Base-by-base conservation (phyloP, 2,888 invertebrate genomes). In the Hanleya hanleyi region DNA sequence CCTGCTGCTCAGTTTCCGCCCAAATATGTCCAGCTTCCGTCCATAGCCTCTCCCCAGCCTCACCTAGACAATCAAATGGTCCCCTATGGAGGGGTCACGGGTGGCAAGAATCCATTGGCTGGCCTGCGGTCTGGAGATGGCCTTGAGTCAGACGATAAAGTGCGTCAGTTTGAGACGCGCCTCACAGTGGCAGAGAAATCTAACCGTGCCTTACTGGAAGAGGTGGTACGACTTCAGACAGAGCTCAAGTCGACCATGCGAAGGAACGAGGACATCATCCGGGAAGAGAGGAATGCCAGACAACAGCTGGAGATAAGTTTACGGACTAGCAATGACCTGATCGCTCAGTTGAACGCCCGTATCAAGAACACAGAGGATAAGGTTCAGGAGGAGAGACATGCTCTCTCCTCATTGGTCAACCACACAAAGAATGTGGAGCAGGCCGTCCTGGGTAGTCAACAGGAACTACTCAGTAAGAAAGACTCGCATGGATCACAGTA, bases 201-300 rank as follows among this genome's bases (percentile, higher is more conserved):
- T 6, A 90, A 90, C 79, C 77, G 90, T n/a, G 87, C 90, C 18
- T 80, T 90, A 3, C 78, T 90, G 33, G 90, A 90, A 73, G 90
- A 90, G 76, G 89, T 90, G 37, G 82, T 90, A 18, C 81, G 89
- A 22, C 79, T 90, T 38, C 90, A 90, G 29, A 84, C 81, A 73
- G 90, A 90, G 64, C 78, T 88, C 35, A 81, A 88, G 70, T 74
- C 77, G 15, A 81, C 83, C 6, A 76, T 85, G 6, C 83, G 85
- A 15, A 79, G 83, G 35, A 89, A 85, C 78, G 89, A 90, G 67
- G 88, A 89, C 26, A 71, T 83, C 6, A 36, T 89, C 7, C 80
- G 86, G 6, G 88, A 89, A 41, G 90, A 90, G 76, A 79, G 83
- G n/a, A 76, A 80, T 26, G 81, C 88, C 0, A 73, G 90, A 36